Evolutionary conservation across 2,888 invertebrate species (phyloP).

Genomic region (Troides helena): DNA sequence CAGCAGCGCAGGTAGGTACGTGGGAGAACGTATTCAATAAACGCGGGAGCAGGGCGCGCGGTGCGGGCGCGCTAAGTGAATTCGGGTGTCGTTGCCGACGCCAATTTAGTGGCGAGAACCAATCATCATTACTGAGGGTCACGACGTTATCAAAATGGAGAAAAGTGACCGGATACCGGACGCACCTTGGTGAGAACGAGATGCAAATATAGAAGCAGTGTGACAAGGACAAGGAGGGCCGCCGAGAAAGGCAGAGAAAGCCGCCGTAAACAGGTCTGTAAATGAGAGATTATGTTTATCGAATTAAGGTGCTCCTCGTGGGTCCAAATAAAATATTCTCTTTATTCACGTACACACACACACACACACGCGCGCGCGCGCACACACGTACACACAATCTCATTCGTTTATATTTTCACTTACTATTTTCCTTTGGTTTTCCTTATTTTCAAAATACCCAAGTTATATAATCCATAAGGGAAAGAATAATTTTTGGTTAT

Average conservation of each 20-base stretch:
- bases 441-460: too few species aligned
- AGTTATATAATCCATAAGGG: too few species aligned
- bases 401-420: conserved; percentile 41
- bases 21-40: background rate
- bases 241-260: conserved; percentile 39
- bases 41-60: conserved; percentile 25
- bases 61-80: conserved; percentile 62
- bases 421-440: conserved; percentile 31
- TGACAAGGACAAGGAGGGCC: conserved; percentile 42
- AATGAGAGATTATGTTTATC: conserved; percentile 80
- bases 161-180: conserved; percentile 46
- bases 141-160: conserved; percentile 45
- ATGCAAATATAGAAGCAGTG: conserved; percentile 34
- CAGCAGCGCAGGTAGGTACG: too few species aligned
- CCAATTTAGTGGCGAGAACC: conserved; percentile 63
- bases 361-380: conserved; percentile 44
- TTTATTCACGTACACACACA: conserved; percentile 60
- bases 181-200: conserved; percentile 56
- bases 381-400: conserved; percentile 56
- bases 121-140: conserved; percentile 68
- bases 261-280: conserved; percentile 67
- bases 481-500: too few species aligned
- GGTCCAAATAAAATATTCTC: conserved; percentile 65
- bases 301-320: conserved; percentile 69
- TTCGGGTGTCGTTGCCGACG: conserved; percentile 75